Base-by-base conservation (phyloP, 2,888 invertebrate genomes). In the Epicampocera succincta region DNA sequence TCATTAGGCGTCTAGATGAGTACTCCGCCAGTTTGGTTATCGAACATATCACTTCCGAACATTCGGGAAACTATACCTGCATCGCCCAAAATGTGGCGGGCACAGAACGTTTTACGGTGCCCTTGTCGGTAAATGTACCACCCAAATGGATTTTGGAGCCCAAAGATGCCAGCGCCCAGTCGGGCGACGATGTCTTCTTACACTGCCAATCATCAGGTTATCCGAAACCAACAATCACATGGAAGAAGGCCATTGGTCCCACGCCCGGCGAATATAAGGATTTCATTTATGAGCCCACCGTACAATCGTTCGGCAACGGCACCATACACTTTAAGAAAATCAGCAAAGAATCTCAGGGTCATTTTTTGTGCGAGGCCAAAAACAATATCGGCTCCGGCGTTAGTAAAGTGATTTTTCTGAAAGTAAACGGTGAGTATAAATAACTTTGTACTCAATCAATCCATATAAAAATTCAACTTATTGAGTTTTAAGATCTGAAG, bases 201-300 rank as follows among this genome's bases (percentile, higher is more conserved):
- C 95, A 97, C 88, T 98, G 98, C 89, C 96, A 96, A 90, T 97
- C 97, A 0, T 96, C 97, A 80, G 98, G 98, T 1, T 98, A 97
- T 91, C 98, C 98, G 0, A 95, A 95, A 81, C 98, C 98, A 3
- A 93, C 93, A 8, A 95, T 98, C 68, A 96, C 95, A 11, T 98
- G 98, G 98, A 95, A 95, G 85, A 96, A 96, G 90, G 96, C 97
- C 33, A 95, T 95, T 80, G 97, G 97, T 93, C 92, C 92, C 92
- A 89, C 93, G 91, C 90, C 95, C 92, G 95, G 95, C 29, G 96
- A 96, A 90, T 96, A 96, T 91, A 96, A 96, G 90, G 96, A 96
- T 89, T 95, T 96, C 88, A 93, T 95, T 87, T 95, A 95, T 87
- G 95, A 95, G 89, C 95, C 95, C 66, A 95, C 94, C 88, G 94